Base-by-base conservation (phyloP, 2,797 vertebrate genomes). In the Sparus aurata region DNA sequence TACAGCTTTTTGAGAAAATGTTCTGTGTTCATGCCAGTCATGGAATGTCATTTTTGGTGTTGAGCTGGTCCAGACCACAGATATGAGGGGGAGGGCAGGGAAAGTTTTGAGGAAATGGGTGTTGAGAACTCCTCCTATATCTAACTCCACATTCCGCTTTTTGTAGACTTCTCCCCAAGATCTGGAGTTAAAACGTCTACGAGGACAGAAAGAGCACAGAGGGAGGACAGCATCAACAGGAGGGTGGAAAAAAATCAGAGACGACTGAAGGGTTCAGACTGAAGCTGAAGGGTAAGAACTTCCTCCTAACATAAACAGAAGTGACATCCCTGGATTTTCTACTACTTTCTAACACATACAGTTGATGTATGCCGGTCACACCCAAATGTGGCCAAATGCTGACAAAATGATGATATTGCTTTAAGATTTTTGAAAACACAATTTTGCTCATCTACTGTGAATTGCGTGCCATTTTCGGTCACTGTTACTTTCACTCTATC, bases 61-160 rank as follows among this genome's bases (percentile, higher is more conserved):
- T 27, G 62, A 85, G 81, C 52, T 71, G 84, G 87, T 89, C 79
- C 77, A 75, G 73, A 85, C 85, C 80, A 71, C 75, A 85, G 75
- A 61, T 88, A 90, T 88, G 69, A 90, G 85, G 78, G 86, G 91
- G 91, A 90, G 89, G 91, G 87, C 78, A 75, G 75, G 69, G 87
- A 71, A 74, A 60, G 55, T 88, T 83, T 69, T 80, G 88, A 93
- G 94, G 92, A 95, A 95, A 93, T 93, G 94, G 90, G 90, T 89
- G 90, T 90, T 64, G 69, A 84, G 73, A 61, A 88, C 93, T 89
- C 88, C 93, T 90, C 90, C 91, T 93, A 87, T 87, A 90, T 92
- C 80, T 77, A 69, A 90, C 83, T 89, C 85, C 82, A 84, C 93
- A 95, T 95, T 95, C 94, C 91, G 86, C 53, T 53, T 67, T 30